Percentiles rank a stretch among this genome's conserved stretches.
phyloP scores from a whole-genome alignment of 2,888 invertebrate species.

The Ecliptopera silaceata region DNA sequence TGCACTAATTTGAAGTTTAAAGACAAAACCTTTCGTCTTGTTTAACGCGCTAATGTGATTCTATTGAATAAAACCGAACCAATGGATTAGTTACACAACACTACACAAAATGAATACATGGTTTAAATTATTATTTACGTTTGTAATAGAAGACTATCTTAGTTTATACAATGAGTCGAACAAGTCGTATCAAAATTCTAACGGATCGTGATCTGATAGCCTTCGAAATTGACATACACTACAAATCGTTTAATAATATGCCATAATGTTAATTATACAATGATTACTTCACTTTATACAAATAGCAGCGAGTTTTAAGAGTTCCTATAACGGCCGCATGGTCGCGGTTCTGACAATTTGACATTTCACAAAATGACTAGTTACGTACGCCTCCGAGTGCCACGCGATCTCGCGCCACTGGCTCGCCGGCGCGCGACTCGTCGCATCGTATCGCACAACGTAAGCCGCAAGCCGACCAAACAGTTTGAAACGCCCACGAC shows the following conservation, averaged over 20 bases:
- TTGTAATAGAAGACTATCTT: conserved; percentile 22
- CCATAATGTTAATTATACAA: conserved; percentile 79
- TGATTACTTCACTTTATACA: conserved; percentile 85
- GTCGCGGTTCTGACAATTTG: conserved; percentile 79
- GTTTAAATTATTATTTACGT: conserved; percentile 16
- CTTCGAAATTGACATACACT: conserved; percentile 80
- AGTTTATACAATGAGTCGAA: conserved; percentile 27
- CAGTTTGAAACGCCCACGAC: conserved; percentile 33
- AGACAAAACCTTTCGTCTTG: conserved; percentile 57
- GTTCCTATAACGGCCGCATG: conserved; percentile 86
- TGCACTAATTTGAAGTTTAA: conserved; percentile 65
- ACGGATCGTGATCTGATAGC: conserved; percentile 73
- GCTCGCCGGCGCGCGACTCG: conserved; percentile 46
- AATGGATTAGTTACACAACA: conserved; percentile 24
- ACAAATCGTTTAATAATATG: conserved; percentile 77
- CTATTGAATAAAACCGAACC: conserved; percentile 43
- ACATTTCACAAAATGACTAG: conserved; percentile 84
- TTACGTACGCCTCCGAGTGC: conserved; percentile 70
- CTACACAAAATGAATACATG: conserved; percentile 17
- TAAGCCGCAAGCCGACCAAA: neutral
- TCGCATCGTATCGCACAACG: conserved; percentile 30
- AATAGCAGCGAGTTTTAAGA: conserved; percentile 90
- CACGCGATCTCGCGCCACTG: conserved; percentile 64
- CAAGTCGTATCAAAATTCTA: conserved; percentile 33
- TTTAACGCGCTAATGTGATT: conserved; percentile 50